phyloP scores from a whole-genome alignment of 2,797 vertebrate species.

The Brachymystax lenok region DNA sequence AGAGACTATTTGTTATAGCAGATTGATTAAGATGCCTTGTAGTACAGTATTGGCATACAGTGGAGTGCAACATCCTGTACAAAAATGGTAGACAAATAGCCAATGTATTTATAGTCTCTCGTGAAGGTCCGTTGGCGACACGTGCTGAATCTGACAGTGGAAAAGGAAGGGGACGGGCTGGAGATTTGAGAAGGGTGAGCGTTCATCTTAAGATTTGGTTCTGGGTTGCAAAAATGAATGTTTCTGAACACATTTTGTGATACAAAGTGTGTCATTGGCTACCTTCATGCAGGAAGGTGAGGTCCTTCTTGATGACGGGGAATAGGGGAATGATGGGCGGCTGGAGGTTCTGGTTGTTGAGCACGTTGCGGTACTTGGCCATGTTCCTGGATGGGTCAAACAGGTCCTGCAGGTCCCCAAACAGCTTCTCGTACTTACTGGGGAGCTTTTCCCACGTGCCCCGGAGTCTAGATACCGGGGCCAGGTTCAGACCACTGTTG shows the following conservation, averaged over 20 bases:
- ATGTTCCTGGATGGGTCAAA: constrained; percentile 99
- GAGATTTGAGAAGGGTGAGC: neutral
- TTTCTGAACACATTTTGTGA: neutral
- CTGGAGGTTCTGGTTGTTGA: constrained; percentile 97
- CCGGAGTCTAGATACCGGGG: constrained; percentile 93
- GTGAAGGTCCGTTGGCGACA: neutral
- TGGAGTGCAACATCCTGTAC: neutral
- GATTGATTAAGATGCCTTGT: neutral
- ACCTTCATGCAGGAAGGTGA: constrained; percentile 99
- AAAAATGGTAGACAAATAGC: neutral
- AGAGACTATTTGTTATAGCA: neutral
- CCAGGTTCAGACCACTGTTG: constrained; percentile 91
- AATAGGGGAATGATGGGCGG: constrained; percentile 98
- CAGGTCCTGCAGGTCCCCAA: constrained; percentile 96
- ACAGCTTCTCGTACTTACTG: constrained; percentile 98
- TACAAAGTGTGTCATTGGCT: constrained; percentile 12
- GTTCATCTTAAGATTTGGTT: neutral
- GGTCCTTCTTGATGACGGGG: constrained; percentile 99
- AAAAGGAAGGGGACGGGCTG: neutral
- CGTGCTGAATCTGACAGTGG: neutral
- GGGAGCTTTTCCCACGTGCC: constrained; percentile 98
- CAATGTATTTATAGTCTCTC: neutral
- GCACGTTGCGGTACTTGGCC: constrained; percentile 98
- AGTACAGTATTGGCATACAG: neutral
- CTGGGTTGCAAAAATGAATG: neutral